Evolutionary conservation across 2,797 vertebrate species (phyloP).

Genomic region (Nannoperca obscura): DNA sequence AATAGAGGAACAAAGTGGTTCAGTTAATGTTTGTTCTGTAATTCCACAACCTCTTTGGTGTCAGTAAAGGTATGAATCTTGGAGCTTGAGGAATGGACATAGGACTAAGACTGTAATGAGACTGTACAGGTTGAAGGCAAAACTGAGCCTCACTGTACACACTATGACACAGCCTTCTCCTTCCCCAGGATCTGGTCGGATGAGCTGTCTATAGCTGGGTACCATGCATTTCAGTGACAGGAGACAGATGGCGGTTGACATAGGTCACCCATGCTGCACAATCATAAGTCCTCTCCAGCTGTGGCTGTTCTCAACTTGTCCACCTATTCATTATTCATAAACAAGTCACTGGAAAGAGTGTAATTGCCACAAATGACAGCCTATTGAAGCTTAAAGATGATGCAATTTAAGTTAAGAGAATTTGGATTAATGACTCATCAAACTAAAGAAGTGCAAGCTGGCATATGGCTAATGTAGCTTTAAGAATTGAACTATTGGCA

Average conservation of each 20-base stretch:
- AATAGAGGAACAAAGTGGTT: background rate
- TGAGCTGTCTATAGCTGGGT: slow-evolving; percentile 31
- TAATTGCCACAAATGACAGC: slow-evolving; percentile 70
- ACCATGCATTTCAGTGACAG: slow-evolving; percentile 65
- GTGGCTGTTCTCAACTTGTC: slow-evolving; percentile 56
- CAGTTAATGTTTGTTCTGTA: background rate
- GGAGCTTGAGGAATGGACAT: background rate
- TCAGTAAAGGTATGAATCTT: background rate
- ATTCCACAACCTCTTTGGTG: background rate
- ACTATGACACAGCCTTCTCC: slow-evolving; percentile 17
- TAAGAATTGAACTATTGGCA: slow-evolving; percentile 65
- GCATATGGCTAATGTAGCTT: slow-evolving; percentile 63
- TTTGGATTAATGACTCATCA: slow-evolving; percentile 65
- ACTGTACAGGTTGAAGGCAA: background rate
- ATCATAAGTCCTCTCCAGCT: slow-evolving; percentile 61
- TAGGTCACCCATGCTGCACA: slow-evolving; percentile 70
- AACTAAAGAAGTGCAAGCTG: slow-evolving; percentile 54
- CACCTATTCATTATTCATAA: slow-evolving; percentile 74
- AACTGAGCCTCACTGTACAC: slow-evolving; percentile 22
- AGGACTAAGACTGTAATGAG: background rate
- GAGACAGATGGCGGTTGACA: slow-evolving; percentile 75
- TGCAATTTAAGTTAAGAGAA: slow-evolving; percentile 59
- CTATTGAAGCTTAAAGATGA: slow-evolving; percentile 60
- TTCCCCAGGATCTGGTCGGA: slow-evolving; percentile 28
- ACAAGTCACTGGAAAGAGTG: slow-evolving; percentile 53